Percentiles rank a stretch among this genome's conserved stretches.
These are phyloP conservation scores for Lutjanus campechanus DNA, from an alignment of 2,797 vertebrate species.

Conservation along the genomic window DNA sequence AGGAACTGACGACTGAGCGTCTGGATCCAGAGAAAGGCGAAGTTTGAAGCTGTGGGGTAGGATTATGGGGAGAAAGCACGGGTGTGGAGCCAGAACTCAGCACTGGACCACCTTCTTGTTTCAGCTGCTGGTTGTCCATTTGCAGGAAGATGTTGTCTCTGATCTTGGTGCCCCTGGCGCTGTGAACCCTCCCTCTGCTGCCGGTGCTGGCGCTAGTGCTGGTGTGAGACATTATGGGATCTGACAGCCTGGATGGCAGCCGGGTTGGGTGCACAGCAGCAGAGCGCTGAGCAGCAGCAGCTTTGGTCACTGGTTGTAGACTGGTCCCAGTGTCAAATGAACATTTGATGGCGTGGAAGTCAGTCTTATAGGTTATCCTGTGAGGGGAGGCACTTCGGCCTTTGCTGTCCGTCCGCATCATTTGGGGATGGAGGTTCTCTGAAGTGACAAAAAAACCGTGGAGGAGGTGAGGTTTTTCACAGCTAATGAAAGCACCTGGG, in stretches of 20 bases:
- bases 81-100: conserved; percentile 42
- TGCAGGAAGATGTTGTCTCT: conserved; percentile 93
- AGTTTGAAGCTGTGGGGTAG: conserved; percentile 33
- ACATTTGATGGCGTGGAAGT: conserved; percentile 94
- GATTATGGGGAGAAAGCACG: conserved; percentile 46
- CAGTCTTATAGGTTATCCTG: conserved; percentile 92
- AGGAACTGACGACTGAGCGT: conserved; percentile 68
- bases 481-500: conserved; percentile 18
- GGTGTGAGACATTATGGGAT: conserved; percentile 69
- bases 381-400: conserved; percentile 94
- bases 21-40: conserved; percentile 62
- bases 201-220: conserved; percentile 66
- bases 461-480: conserved; percentile 25
- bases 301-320: conserved; percentile 57
- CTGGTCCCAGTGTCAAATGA: conserved; percentile 88
- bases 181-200: conserved; percentile 80
- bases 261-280: conserved; percentile 33
- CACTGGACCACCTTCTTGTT: conserved; percentile 65
- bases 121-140: conserved; percentile 89
- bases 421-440: conserved; percentile 40
- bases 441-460: conserved; percentile 16
- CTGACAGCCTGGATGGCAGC: conserved; percentile 66
- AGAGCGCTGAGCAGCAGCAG: conserved; percentile 17
- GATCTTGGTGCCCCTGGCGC: conserved; percentile 91
- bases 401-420: conserved; percentile 93